These are phyloP conservation scores for Urosaurus nigricauda DNA, from an alignment of 2,797 vertebrate species.

Conservation along the genomic window DNA sequence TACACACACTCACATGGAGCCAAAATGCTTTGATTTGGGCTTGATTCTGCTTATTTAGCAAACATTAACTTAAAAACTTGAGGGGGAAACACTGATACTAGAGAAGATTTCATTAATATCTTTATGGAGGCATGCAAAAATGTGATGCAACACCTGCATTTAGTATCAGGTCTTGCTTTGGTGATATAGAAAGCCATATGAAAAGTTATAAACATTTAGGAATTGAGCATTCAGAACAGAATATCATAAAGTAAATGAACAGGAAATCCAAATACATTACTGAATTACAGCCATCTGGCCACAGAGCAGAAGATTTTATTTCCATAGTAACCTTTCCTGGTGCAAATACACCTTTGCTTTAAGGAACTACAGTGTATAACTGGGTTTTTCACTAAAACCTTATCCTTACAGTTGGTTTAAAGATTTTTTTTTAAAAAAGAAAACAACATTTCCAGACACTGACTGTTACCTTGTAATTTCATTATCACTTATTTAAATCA, in stretches of 20 bases:
- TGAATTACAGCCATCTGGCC: constrained; percentile 46
- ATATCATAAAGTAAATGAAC: constrained; percentile 12
- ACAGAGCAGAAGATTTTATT: constrained; percentile 62
- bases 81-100: neutral
- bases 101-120: neutral
- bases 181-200: neutral
- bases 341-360: constrained; percentile 58
- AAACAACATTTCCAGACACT: constrained; percentile 20
- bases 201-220: neutral
- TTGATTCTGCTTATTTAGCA: neutral
- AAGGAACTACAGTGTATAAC: neutral
- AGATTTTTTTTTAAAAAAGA: constrained; percentile 15
- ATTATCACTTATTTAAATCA: constrained; percentile 10
- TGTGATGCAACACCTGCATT: neutral
- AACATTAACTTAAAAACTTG: neutral
- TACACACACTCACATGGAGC: neutral
- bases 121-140: neutral
- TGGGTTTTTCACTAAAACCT: neutral
- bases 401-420: constrained; percentile 7
- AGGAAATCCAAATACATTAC: constrained; percentile 11
- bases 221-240: rapidly evolving
- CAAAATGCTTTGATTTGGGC: neutral
- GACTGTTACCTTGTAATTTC: constrained; percentile 5
- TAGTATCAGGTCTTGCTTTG: constrained; percentile 24
- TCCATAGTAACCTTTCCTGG: constrained; percentile 64